Evolutionary conservation across 2,113 vertebrate species (phyloP).

Genomic region (Hippocampus zosterae): DNA sequence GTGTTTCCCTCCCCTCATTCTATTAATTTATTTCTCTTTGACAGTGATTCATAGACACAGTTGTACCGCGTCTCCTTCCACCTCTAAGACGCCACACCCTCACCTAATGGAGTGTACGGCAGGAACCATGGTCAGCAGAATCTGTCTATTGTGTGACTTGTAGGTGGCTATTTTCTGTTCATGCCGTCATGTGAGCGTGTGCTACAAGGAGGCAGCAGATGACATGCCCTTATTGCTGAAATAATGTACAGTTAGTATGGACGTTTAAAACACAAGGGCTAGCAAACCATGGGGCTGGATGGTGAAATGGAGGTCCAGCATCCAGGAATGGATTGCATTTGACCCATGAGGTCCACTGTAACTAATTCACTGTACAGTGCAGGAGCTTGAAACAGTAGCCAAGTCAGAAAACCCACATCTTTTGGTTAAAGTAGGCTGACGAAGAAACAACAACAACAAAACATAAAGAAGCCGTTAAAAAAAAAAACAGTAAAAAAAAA

Average conservation of each 20-base stretch:
- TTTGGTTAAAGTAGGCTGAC: not conserved
- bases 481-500: not conserved
- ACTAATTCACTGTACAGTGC: not conserved
- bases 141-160: conserved; percentile 42
- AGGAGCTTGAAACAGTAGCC: not conserved
- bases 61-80: conserved; percentile 37
- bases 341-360: not conserved
- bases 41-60: conserved; percentile 68
- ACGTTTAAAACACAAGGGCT: conserved; percentile 60
- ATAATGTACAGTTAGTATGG: conserved; percentile 61
- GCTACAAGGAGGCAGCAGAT: conserved; percentile 46
- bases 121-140: conserved; percentile 57
- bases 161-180: conserved; percentile 49
- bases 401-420: not conserved
- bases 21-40: conserved; percentile 41
- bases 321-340: not conserved
- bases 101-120: conserved; percentile 33
- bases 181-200: conserved; percentile 37
- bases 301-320: conserved; percentile 9
- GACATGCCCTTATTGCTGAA: conserved; percentile 55
- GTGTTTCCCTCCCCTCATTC: conserved; percentile 38
- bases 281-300: conserved; percentile 34
- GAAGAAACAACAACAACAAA: not conserved
- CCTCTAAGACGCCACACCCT: conserved; percentile 15
- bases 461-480: too few species aligned